Base-by-base conservation (phyloP, 2,113 vertebrate genomes). In the Natator depressus region DNA sequence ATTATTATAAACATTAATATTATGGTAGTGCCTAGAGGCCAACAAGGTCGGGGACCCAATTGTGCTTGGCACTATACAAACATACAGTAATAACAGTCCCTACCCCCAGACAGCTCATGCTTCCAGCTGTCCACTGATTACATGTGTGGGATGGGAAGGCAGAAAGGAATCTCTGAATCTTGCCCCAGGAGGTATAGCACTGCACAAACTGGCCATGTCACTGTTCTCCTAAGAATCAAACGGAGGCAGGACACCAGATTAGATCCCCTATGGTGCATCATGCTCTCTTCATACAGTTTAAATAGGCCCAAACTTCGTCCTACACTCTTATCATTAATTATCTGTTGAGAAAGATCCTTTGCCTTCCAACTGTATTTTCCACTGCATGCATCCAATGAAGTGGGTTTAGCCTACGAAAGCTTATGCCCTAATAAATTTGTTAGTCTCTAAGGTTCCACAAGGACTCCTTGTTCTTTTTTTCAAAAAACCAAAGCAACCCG, bases 401-500 rank as follows among this genome's bases (percentile, higher is more conserved):
- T 42, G 42, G 42, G 42, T 42, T 42, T 42, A 42, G 42, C 42
- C 42, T 42, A 42, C 42, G 42, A 42, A 42, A 42, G 42, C 42
- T 42, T 42, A 42, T 42, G 42, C 42, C 42, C 42, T 42, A 42
- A 42, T 42, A 42, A 42, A 42, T 42, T 42, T 42, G 42, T 42
- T 42, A 42, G 42, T 42, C 42, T 42, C 42, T 42, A 42, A 42
- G 42, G 42, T 42, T 42, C 42, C 42, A 42, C 42, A 42, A 42
- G 42, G 42, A 42, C 42, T 42, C 42, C 42, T 42, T 42, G 42
- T 42, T 42, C 42, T 42, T 42, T 42, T 42, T 42, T 29, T 80
- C 95, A 88, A 76, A 4, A 80, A 81, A 84, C 82, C 91, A 80
- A 84, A 24, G 87, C 86, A 93, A 65, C 62, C 27, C 91, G 84